These are phyloP conservation scores for Stylophora pistillata DNA, from an alignment of 64 coral and sea anemone species.

Conservation along the genomic window DNA sequence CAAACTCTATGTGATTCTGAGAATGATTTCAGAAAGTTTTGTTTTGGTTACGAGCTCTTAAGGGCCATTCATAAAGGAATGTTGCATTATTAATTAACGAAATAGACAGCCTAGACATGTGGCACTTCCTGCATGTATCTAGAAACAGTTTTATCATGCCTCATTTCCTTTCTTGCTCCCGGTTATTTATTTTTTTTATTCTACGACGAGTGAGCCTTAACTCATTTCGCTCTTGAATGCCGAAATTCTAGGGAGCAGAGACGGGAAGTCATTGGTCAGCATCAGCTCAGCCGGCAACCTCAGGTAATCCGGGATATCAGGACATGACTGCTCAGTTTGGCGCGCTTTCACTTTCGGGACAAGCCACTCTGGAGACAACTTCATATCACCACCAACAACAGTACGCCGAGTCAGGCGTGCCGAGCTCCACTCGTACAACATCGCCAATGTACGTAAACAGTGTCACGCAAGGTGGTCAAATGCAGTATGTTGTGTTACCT, in stretches of 20 bases:
- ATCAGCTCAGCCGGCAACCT: slow-evolving; percentile 39
- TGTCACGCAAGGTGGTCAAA: slow-evolving; percentile 82
- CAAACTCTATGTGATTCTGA: too few relatives aligned
- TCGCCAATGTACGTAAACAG: slow-evolving; percentile 76
- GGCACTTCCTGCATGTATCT: too few relatives aligned
- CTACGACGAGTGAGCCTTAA: too few relatives aligned
- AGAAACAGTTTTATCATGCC: too few relatives aligned
- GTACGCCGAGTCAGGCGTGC: slow-evolving; percentile 61
- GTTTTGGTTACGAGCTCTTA: too few relatives aligned
- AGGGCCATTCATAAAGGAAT: too few relatives aligned
- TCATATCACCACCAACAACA: slow-evolving; percentile 39
- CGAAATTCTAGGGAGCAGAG: not conserved
- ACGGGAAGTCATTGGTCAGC: slow-evolving; percentile 45
- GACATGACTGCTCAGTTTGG: slow-evolving; percentile 77
- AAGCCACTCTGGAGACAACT: slow-evolving; percentile 50
- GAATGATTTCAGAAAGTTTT: too few relatives aligned
- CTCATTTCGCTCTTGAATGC: too few relatives aligned
- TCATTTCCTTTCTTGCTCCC: too few relatives aligned
- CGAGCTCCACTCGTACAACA: slow-evolving; percentile 59
- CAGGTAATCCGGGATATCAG: slow-evolving; percentile 56
- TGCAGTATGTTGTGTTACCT: slow-evolving; percentile 84
- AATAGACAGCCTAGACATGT: too few relatives aligned
- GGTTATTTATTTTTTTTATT: too few relatives aligned
- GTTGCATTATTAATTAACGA: too few relatives aligned
- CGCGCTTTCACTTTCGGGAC: slow-evolving; percentile 60